A percentile compares a stretch with the other conserved stretches of the same genome.
Conservation (phyloP, 2,113 vertebrate species). For the Ptychochromis oligacanthus region DNA sequence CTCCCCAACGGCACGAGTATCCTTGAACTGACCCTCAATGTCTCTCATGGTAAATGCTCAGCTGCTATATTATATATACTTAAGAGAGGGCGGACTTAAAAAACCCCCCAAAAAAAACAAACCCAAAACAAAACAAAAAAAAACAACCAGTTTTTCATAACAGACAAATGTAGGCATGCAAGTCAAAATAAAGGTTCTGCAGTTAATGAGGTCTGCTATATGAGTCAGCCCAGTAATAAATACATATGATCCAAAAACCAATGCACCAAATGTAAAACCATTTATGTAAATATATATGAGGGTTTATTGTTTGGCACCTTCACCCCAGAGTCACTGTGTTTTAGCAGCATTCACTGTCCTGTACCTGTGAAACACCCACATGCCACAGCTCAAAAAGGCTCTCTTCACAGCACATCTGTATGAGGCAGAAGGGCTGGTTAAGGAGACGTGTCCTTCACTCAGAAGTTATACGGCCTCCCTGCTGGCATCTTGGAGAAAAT, state of each 20-base stretch:
- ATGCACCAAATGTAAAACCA: neutral
- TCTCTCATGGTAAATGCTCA: conserved; percentile 9
- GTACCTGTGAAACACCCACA: conserved; percentile 29
- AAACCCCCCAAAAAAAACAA: neutral
- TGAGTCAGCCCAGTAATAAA: neutral
- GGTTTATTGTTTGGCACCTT: neutral
- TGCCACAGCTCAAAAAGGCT: conserved; percentile 20
- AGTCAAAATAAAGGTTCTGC: neutral
- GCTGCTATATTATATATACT: neutral
- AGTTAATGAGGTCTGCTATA: neutral
- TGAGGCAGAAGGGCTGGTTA: neutral
- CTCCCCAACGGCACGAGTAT: neutral
- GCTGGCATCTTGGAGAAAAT: neutral
- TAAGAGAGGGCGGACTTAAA: neutral
- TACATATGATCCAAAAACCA: neutral
- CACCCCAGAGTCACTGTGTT: neutral
- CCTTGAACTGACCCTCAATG: conserved; percentile 53
- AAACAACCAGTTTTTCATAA: neutral
- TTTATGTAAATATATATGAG: neutral
- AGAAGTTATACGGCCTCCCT: neutral
- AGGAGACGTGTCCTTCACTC: conserved; percentile 20
- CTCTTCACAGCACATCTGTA: conserved; percentile 1
- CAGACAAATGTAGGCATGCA: conserved; percentile 3
- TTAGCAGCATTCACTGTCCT: neutral
- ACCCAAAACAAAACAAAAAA: neutral